These are phyloP conservation scores for Cynaeus angustus DNA, from an alignment of 2,888 invertebrate genomes.

Conservation along the genomic window DNA sequence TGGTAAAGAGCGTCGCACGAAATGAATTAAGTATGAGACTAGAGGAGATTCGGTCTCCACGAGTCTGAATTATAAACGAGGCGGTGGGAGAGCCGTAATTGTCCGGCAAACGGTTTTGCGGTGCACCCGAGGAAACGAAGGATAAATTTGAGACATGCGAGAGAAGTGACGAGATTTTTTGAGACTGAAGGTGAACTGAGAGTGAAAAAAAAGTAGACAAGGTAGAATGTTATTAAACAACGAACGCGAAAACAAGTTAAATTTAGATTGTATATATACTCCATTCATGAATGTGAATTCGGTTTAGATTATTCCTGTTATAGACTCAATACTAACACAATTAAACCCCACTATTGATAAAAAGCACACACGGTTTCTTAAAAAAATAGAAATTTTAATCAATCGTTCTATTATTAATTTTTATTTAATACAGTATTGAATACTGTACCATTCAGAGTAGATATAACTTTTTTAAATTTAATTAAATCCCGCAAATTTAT, in stretches of 20 bases:
- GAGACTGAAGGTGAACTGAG: not conserved
- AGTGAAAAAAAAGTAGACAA: not conserved
- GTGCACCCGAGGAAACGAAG: slow-evolving; percentile 3
- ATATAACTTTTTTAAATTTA: too few relatives aligned
- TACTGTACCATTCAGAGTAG: too few relatives aligned
- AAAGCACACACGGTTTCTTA: too few relatives aligned
- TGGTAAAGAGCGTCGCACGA: slow-evolving; percentile 52
- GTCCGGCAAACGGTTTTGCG: slow-evolving; percentile 60
- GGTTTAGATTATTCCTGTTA: not conserved
- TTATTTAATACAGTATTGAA: too few relatives aligned
- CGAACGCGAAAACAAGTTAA: not conserved
- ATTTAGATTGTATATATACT: not conserved
- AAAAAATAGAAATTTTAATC: too few relatives aligned
- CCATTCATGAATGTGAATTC: not conserved
- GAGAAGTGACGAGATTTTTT: not conserved
- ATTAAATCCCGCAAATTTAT: too few relatives aligned
- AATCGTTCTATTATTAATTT: too few relatives aligned
- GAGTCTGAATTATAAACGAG: slow-evolving; percentile 71
- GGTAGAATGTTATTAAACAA: not conserved
- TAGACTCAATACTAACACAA: too few relatives aligned
- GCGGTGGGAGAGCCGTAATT: slow-evolving; percentile 72
- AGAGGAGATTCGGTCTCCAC: slow-evolving; percentile 72
- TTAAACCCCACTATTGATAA: too few relatives aligned
- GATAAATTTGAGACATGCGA: not conserved
- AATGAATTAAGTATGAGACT: slow-evolving; percentile 69